A percentile compares a stretch with the other conserved stretches of the same genome.
Conservation (phyloP, 2,888 invertebrate genomes). For the Scaptomyza parva region DNA sequence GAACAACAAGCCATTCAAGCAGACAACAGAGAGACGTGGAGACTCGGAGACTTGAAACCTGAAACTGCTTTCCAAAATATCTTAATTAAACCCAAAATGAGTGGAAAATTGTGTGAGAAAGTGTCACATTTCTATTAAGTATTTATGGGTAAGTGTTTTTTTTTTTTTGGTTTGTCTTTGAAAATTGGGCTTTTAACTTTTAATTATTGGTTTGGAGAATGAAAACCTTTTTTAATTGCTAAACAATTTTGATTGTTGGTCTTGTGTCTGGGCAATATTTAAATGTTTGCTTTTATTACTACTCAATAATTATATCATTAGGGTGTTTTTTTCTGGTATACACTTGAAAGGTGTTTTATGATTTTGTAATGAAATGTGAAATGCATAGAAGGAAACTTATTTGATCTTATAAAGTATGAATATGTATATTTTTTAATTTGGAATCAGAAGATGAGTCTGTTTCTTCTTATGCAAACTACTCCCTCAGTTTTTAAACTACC, state of each 20-base stretch:
- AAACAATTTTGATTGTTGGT: constrained; percentile 3
- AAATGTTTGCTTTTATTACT: neutral
- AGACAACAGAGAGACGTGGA: too few species aligned
- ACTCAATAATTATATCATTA: constrained; percentile 6
- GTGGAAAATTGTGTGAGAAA: constrained; percentile 60
- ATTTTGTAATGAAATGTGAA: too few species aligned
- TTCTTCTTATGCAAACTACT: too few species aligned
- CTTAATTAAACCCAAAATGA: constrained; percentile 62
- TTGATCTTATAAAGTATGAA: too few species aligned
- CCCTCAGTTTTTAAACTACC: too few species aligned
- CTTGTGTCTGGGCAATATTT: neutral
- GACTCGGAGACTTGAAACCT: too few species aligned
- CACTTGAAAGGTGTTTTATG: too few species aligned
- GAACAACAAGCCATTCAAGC: constrained; percentile 35
- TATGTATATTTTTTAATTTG: too few species aligned
- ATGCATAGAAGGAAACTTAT: too few species aligned
- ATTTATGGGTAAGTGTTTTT: constrained; percentile 38
- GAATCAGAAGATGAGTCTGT: too few species aligned
- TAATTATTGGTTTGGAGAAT: constrained; percentile 37
- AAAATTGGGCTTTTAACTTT: constrained; percentile 25
- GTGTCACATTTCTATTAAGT: constrained; percentile 71
- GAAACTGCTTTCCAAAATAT: constrained; percentile 63
- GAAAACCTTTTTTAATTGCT: constrained; percentile 30
- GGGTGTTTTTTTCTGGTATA: too few species aligned
- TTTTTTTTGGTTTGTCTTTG: too few species aligned